phyloP scores from a whole-genome alignment of 2,888 invertebrate species.

The Pandemis cinnamomeana region DNA sequence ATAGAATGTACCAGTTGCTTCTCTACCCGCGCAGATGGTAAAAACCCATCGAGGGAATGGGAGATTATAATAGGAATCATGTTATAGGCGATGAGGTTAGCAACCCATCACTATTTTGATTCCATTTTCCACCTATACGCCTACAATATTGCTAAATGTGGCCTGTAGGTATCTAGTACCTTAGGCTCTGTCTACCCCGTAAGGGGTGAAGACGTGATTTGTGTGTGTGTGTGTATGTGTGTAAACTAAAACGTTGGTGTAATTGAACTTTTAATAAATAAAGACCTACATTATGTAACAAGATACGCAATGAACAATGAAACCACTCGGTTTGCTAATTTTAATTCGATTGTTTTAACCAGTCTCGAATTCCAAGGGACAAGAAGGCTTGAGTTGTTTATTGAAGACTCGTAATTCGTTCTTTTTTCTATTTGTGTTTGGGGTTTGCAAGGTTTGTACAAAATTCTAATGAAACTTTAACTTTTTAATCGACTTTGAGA shows the following conservation, averaged over 20 bases:
- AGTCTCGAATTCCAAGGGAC: constrained; percentile 14
- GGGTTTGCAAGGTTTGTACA: not conserved
- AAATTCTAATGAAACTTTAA: not conserved
- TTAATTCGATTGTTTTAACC: constrained; percentile 21
- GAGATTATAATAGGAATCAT: too few relatives aligned
- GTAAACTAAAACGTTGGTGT: not conserved
- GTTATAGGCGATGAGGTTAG: too few relatives aligned
- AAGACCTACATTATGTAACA: constrained; percentile 9
- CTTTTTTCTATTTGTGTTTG: not conserved
- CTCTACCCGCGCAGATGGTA: too few relatives aligned
- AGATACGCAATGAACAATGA: constrained; percentile 11
- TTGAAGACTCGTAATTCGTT: not conserved
- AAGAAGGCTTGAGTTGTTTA: constrained; percentile 3
- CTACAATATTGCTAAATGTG: too few relatives aligned
- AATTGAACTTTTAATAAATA: constrained; percentile 2
- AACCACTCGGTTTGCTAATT: constrained; percentile 13
- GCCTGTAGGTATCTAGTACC: too few relatives aligned
- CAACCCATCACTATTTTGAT: too few relatives aligned
- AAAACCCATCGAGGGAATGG: too few relatives aligned
- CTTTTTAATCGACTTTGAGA: not conserved
- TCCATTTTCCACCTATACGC: too few relatives aligned
- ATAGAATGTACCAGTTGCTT: too few relatives aligned
- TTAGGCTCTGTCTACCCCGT: too few relatives aligned
- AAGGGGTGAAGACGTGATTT: too few relatives aligned
- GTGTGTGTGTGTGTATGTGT: too few relatives aligned